Evolutionary conservation across 2,888 invertebrate genomes (phyloP), one percentile per base, ranked within the genome.

Genomic region (Penaeus monodon): DNA sequence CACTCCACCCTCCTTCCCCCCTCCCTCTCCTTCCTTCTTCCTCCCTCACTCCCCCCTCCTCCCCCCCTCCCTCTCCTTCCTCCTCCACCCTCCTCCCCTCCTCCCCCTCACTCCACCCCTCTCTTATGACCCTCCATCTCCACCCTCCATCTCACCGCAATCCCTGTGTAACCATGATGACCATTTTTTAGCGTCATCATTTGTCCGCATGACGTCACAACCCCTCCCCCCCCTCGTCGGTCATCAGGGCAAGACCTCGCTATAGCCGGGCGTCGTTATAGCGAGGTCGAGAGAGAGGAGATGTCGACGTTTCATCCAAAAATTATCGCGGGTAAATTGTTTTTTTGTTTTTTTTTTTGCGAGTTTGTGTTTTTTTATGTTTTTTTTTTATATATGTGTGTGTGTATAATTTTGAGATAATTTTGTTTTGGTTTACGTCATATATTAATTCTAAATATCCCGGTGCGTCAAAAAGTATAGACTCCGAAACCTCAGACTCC

Each of bases 181-280:
- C 78, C 84, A 84, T 84, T 84, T 84, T 77, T 84, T 78, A 78
- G 22, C 66, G 57, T 65, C 44, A 44, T 84, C 76, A 84, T 84
- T 84, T 84, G 77, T 77, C 83, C 77, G 20, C 27, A 76, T 77
- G 83, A 77, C 83, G 77, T 64, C 83, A 76, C 77, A 44, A 27
- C 77, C 83, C 66, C 44, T 76, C 49, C 49, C 49, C 49, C 49
- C 49, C 49, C 49, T 12, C 49, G 64, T 65, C 38, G 24, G 24
- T 33, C 63, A 65, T 63, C 24, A 38, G 66, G 49, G 27, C 27
- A 29, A 38, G 27, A 29, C 49, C 49, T 49, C 49, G 49, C 14
- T 49, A 49, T 49, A 49, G 14, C 10, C 49, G 49, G 49, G 14
- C 49, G 49, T 12, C 49, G 49, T 49, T 49, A 49, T 49, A 49